Evolutionary conservation across 2,888 invertebrate genomes (phyloP).

Genomic region (Endotricha flammealis): DNA sequence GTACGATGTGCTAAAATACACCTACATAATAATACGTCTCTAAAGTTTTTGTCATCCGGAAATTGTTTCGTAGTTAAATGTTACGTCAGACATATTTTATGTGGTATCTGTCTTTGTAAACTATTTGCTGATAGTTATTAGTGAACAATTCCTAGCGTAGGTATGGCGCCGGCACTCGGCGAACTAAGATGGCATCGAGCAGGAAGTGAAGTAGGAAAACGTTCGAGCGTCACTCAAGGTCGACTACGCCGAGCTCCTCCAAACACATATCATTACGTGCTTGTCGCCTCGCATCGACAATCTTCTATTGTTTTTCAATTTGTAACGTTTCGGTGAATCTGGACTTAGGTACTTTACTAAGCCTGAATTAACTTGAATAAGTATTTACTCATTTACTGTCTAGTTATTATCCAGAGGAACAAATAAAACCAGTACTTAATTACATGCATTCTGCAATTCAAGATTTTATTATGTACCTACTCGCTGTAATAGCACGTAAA

Average conservation of each 20-base stretch:
- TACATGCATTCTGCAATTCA: too few species aligned
- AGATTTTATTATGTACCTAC: too few species aligned
- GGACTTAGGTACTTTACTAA: constrained; percentile 21
- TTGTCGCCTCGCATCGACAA: constrained; percentile 36
- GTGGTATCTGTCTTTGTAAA: constrained; percentile 10
- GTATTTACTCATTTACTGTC: too few species aligned
- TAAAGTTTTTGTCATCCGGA: constrained; percentile 4
- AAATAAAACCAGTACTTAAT: too few species aligned
- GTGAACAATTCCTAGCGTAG: constrained; percentile 16
- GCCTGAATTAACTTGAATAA: too few species aligned
- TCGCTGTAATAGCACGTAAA: too few species aligned
- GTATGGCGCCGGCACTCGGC: constrained; percentile 38
- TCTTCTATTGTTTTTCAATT: constrained; percentile 54
- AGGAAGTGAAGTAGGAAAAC: constrained; percentile 76
- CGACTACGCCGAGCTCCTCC: constrained; percentile 51
- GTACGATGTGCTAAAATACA: background rate
- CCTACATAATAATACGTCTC: background rate
- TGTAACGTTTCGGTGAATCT: constrained; percentile 45
- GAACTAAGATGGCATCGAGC: constrained; percentile 62
- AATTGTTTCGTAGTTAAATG: background rate
- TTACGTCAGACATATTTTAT: constrained; percentile 4
- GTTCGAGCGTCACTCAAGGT: constrained; percentile 69
- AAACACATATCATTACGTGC: constrained; percentile 43
- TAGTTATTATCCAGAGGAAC: too few species aligned
- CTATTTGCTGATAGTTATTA: constrained; percentile 1